Percentiles rank a stretch among this genome's conserved stretches.
These are phyloP conservation scores for Bombus confusus DNA, from an alignment of 1,140 invertebrate genomes.

Conservation along the genomic window DNA sequence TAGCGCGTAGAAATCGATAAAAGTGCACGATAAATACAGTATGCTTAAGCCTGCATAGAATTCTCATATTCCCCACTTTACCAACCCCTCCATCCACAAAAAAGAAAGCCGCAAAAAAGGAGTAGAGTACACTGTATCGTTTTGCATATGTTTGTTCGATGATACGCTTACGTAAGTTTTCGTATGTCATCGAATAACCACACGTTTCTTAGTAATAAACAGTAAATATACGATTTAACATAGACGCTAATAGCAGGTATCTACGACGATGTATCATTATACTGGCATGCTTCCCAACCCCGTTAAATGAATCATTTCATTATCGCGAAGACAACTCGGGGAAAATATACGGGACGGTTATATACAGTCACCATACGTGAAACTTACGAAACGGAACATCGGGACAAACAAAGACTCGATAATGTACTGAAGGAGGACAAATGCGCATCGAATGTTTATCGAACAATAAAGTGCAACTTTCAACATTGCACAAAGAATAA, in stretches of 20 bases:
- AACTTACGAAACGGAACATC: conserved; percentile 44
- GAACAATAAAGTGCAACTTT: background rate
- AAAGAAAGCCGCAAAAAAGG: background rate
- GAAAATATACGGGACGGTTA: conserved; percentile 17
- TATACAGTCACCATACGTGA: background rate
- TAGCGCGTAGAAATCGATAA: background rate
- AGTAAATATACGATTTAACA: conserved; percentile 48
- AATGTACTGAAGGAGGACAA: conserved; percentile 18
- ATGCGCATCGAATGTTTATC: background rate
- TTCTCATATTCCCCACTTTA: background rate
- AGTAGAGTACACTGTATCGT: background rate
- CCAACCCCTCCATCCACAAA: no score
- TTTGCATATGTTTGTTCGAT: no score
- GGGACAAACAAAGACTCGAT: background rate
- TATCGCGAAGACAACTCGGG: conserved; percentile 32
- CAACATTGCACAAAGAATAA: conserved; percentile 1
- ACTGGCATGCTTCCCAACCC: conserved; percentile 28
- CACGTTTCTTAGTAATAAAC: conserved; percentile 36
- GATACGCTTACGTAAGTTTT: conserved; percentile 27
- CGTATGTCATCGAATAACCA: conserved; percentile 17
- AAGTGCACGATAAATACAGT: background rate
- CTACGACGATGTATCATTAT: conserved; percentile 33
- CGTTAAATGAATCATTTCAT: conserved; percentile 59
- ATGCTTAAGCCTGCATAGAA: background rate
- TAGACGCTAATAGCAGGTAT: conserved; percentile 32